phyloP scores from a whole-genome alignment of 2,113 vertebrate species.

The Anser cygnoides region DNA sequence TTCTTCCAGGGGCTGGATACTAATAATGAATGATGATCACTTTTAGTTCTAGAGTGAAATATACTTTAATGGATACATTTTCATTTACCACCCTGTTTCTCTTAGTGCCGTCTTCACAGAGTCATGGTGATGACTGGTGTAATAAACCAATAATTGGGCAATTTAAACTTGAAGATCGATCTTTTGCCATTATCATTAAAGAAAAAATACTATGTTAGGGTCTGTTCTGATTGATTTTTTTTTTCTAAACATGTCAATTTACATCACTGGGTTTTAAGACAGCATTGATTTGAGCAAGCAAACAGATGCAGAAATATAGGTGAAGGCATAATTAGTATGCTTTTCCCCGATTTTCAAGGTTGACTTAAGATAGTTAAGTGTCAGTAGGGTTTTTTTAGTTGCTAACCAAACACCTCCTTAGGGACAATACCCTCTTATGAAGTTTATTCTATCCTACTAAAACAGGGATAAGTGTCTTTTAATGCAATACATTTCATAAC shows the following conservation, averaged over 20 bases:
- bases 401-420: background rate
- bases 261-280: background rate
- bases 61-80: background rate
- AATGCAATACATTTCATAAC: background rate
- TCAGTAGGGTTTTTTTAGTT: background rate
- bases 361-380: background rate
- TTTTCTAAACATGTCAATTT: slow-evolving; percentile 16
- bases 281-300: slow-evolving; percentile 9
- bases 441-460: background rate
- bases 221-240: slow-evolving; percentile 35
- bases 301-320: background rate
- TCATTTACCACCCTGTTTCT: background rate
- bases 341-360: background rate
- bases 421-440: background rate
- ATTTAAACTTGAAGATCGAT: background rate
- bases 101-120: background rate
- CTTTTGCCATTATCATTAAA: background rate
- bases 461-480: background rate
- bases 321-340: background rate
- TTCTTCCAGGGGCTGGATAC: background rate
- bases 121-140: background rate
- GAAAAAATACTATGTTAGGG: background rate
- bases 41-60: background rate
- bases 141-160: background rate
- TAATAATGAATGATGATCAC: background rate